Conservation (phyloP, 2,113 vertebrate species). For the Ovibos moschatus region DNA sequence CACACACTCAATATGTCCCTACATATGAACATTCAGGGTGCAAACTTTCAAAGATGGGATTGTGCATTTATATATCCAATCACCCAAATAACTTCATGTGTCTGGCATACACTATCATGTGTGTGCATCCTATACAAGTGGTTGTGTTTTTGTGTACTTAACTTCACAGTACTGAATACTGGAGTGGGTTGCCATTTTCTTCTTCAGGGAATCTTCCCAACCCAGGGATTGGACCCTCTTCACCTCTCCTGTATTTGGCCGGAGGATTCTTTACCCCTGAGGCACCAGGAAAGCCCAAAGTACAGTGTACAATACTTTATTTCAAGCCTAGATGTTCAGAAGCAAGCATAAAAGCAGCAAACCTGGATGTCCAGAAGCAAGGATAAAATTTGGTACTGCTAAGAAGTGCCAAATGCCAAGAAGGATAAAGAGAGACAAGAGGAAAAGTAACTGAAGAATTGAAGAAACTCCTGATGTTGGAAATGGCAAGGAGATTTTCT, state of each 20-base stretch:
- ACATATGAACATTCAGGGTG: neutral
- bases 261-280: neutral
- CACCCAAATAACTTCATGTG: neutral
- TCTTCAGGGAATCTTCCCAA: neutral
- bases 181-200: neutral
- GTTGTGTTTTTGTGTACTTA: neutral
- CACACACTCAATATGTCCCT: neutral
- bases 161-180: neutral
- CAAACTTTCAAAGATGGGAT: neutral
- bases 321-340: neutral
- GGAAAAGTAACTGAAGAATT: neutral
- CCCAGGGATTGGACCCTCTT: neutral
- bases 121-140: neutral
- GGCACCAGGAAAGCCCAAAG: neutral
- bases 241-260: neutral
- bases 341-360: neutral
- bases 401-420: neutral
- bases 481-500: neutral
- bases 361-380: neutral
- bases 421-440: neutral
- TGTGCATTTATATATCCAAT: neutral
- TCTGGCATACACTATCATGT: neutral
- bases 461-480: neutral
- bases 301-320: neutral
- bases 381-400: neutral